Evolutionary conservation across 2,113 vertebrate genomes (phyloP), one percentile per base, ranked within the genome.

Genomic region (Dendrocopos noguchii): DNA sequence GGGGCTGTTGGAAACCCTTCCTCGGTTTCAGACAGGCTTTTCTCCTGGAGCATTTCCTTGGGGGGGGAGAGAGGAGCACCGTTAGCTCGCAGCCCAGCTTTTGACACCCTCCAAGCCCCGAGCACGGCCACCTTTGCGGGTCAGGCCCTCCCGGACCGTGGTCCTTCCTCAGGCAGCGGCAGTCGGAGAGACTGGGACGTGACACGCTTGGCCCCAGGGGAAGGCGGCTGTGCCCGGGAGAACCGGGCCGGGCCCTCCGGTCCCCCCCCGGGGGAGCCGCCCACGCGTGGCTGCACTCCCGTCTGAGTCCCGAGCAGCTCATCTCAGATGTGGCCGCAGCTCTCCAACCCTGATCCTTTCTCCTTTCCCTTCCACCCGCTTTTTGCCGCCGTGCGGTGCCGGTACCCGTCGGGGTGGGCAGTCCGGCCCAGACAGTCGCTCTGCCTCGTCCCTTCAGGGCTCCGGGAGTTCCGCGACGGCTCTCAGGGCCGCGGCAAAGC

Each of bases 1-100:
- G 98, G 98, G 96, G 97, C 97, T 94, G 95, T 98, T 96, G 97
- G 97, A 97, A 98, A 98, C 95, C 97, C 98, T 95, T 99, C 99
- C 95, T 99, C 98, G 80, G 97, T 98, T 97, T 98, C 98, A 94
- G 98, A 97, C 97, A 98, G 98, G 96, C 98, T 98, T 97, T 99
- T 99, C 95, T 99, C 99, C 97, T 99, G 99, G 97, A 99, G 99
- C 99, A 99, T 99, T 97, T 98, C 99, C 98, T 99, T 96, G 80
- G 76, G 74, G 89, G 89, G 89, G 70, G 78, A 88, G 31, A 93
- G 68, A 96, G 94, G 72, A 0, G 27, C 75, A 84, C 29, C 4
- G 91, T 95, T 95, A 96, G 67, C 29, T 87, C 11, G 15, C 24
- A 19, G 74, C 34, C 24, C 65, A 78, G 20, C 5, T 50, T 33